A percentile compares a stretch with the other conserved stretches of the same genome.
These are phyloP conservation scores for Micromesistius poutassou DNA, from an alignment of 2,797 vertebrate genomes.

Conservation along the genomic window DNA sequence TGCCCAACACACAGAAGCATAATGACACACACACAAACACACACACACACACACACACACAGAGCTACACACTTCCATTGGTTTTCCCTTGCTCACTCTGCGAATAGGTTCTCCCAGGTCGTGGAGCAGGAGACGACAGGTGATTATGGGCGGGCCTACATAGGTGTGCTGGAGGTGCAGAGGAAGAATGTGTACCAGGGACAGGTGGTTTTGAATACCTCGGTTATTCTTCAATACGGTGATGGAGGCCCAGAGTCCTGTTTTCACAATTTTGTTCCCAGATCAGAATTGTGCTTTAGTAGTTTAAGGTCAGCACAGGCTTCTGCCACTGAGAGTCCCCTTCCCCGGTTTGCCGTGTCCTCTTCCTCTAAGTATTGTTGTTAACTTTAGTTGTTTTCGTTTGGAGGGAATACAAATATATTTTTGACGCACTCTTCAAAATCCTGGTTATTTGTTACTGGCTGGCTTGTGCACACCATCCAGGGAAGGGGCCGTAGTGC, in stretches of 20 bases:
- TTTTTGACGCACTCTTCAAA: too few relatives aligned
- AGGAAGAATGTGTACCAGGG: neutral
- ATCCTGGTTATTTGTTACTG: neutral
- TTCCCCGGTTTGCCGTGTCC: neutral
- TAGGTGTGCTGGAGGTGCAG: neutral
- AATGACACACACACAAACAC: neutral
- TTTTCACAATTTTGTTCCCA: neutral
- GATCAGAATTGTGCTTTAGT: neutral
- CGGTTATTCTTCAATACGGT: too few relatives aligned
- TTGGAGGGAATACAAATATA: neutral
- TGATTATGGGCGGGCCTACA: neutral
- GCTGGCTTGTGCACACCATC: neutral
- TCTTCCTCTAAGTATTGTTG: neutral
- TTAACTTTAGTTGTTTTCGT: neutral
- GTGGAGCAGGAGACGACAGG: neutral
- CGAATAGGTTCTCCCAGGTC: neutral
- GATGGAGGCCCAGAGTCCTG: too few relatives aligned
- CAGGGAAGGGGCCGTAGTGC: neutral
- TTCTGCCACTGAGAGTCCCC: too few relatives aligned
- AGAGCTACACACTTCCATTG: neutral
- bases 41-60: neutral
- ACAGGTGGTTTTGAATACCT: neutral
- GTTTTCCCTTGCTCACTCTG: neutral
- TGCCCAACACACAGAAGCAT: neutral
- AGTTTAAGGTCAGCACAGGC: neutral